These are phyloP conservation scores for Epistrophella euchroma DNA, from an alignment of 2,888 invertebrate species.

Conservation along the genomic window DNA sequence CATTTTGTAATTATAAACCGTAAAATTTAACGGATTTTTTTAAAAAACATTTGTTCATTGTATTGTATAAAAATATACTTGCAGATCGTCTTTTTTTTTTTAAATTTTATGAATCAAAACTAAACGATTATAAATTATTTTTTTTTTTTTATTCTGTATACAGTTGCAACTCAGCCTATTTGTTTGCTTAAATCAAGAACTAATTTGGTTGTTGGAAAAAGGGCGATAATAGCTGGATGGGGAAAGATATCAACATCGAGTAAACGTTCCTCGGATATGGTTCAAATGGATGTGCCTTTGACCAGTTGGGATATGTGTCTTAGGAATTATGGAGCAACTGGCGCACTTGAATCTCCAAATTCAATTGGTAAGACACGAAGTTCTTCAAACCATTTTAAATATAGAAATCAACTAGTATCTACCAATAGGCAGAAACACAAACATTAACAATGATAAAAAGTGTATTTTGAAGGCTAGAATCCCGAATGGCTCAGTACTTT, in stretches of 20 bases:
- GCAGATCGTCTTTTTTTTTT: no score
- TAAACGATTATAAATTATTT: no score
- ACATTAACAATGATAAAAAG: no score
- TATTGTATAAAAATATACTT: no score
- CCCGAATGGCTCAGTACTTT: no score
- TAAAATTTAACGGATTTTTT: no score
- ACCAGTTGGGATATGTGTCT: conserved; percentile 88
- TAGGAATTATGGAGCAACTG: conserved; percentile 88
- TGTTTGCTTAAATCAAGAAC: conserved; percentile 85
- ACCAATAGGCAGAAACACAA: no score
- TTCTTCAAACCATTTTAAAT: not conserved
- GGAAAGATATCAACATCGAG: conserved; percentile 87
- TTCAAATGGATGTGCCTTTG: conserved; percentile 89
- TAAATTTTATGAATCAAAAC: no score
- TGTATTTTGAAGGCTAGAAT: no score
- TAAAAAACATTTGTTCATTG: no score
- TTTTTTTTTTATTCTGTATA: not conserved
- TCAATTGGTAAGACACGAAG: conserved; percentile 81
- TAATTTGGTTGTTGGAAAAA: conserved; percentile 83
- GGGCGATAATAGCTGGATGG: conserved; percentile 84
- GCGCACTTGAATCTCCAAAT: conserved; percentile 85
- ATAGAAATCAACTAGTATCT: no score
- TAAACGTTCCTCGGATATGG: conserved; percentile 86
- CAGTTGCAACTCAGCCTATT: conserved; percentile 91
- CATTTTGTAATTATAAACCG: no score